These are phyloP conservation scores for Pangasius larnaudii DNA, from an alignment of 2,797 vertebrate species.

Conservation along the genomic window DNA sequence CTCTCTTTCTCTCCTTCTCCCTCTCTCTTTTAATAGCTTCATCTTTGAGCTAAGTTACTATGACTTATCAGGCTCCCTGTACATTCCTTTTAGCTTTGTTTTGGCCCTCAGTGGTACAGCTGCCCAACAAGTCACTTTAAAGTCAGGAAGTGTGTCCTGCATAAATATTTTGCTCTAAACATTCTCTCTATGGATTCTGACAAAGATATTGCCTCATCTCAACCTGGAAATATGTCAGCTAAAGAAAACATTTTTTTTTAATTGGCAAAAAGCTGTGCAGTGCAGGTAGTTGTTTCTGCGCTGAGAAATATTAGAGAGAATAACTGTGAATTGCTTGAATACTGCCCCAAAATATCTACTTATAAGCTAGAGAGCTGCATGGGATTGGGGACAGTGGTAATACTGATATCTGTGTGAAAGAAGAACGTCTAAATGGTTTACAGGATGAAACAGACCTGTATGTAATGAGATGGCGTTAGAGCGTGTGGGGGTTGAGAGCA, in stretches of 20 bases:
- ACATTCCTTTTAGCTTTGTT: background rate
- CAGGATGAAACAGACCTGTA: background rate
- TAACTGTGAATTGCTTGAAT: background rate
- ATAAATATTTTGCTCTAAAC: background rate
- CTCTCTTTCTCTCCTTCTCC: background rate
- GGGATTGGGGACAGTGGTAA: background rate
- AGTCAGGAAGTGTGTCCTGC: background rate
- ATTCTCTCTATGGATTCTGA: background rate
- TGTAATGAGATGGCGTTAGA: background rate
- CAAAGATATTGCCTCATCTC: background rate
- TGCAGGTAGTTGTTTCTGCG: background rate
- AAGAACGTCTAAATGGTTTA: background rate
- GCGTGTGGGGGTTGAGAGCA: background rate
- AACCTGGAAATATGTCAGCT: background rate
- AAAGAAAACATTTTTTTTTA: background rate
- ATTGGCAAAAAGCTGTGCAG: background rate
- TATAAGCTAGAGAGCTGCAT: background rate
- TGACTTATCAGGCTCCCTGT: background rate
- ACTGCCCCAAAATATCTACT: background rate
- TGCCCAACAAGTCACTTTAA: background rate
- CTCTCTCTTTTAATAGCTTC: background rate
- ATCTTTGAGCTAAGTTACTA: background rate
- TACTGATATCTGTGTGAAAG: background rate
- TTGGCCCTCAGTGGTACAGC: background rate
- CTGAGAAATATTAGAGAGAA: background rate